Evolutionary conservation across 2,888 invertebrate species (phyloP), one percentile per base, ranked within the genome.

Genomic region (Apodemia zela): DNA sequence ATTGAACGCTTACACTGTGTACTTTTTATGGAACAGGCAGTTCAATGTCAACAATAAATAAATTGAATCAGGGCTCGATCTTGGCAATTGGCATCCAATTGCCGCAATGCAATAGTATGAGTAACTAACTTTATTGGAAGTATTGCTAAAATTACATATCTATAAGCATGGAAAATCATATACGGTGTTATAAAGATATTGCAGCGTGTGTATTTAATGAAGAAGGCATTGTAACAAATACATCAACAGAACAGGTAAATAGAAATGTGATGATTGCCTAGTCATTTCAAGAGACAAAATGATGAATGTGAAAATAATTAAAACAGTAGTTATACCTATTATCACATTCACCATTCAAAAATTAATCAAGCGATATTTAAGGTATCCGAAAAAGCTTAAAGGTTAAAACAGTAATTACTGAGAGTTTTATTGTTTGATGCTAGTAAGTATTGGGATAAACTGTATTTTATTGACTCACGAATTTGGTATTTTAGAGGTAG

Each of bases 161-260:
- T 47, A 35, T 47, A 15, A 75, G 69, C 65, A 89, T 91, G 89
- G 86, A 86, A 67, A 87, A 84, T 72, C 75, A 80, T 61, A 76
- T 89, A 49, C 75, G 91, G 69, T 85, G 80, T 69, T 85, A 78
- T 70, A 77, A 76, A 63, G 88, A 88, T 64, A 84, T 90, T 67
- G 72, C 72, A 57, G 68, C 76, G 49, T 87, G 92, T 72, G 84
- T 82, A 68, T 94, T 93, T 75, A 87, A 95, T 73, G 93, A 93
- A 72, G 95, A 96, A 80, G 92, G 92, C 67, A 75, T 92, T 61
- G 81, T 76, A 18, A 87, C 88, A 1, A 84, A 83, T 71, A 80
- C 89, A 57, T 83, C 87, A 54, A 79, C 82, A 66, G 90, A 90
- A 58, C 90, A 90, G 84, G 90, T 90, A 79, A 68, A 63, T 63